Percentiles rank a stretch among this genome's conserved stretches.
Evolutionary conservation across 1,140 invertebrate species (phyloP).

Genomic region (Bombus pyrosoma): DNA sequence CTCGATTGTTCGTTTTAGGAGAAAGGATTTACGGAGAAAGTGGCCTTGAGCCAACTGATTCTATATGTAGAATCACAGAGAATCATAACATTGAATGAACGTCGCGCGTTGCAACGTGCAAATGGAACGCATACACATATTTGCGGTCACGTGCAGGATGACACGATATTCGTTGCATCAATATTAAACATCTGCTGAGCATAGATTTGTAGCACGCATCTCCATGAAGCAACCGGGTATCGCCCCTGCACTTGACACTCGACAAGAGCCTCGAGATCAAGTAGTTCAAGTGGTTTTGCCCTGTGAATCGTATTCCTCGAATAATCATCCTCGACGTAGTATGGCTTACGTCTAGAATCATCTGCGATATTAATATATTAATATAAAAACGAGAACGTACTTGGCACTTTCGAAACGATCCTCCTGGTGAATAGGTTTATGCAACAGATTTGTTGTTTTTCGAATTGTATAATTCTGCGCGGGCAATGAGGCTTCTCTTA

Average conservation of each 20-base stretch:
- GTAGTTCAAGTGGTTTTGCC: slow-evolving; percentile 46
- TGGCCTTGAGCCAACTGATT: neutral
- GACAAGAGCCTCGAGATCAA: slow-evolving; percentile 39
- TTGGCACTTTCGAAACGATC: no score
- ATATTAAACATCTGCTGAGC: slow-evolving; percentile 36
- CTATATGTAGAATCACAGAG: neutral
- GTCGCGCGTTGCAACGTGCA: neutral
- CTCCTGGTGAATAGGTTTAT: no score
- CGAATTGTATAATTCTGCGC: no score
- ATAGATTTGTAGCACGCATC: slow-evolving; percentile 37
- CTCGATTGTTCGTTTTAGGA: neutral
- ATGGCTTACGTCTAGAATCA: neutral
- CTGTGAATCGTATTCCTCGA: slow-evolving; percentile 33
- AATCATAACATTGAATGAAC: neutral
- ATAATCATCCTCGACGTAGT: slow-evolving; percentile 18
- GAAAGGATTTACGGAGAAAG: neutral
- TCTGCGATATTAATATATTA: no score
- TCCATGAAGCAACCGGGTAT: slow-evolving; percentile 32
- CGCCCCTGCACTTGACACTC: slow-evolving; percentile 49
- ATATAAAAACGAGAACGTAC: neutral
- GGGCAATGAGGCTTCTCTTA: no score
- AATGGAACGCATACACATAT: neutral
- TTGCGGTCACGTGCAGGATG: slow-evolving; percentile 17
- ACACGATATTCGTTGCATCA: slow-evolving; percentile 25
- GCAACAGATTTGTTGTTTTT: no score